Evolutionary conservation across 2,888 invertebrate genomes (phyloP), one percentile per base, ranked within the genome.

Genomic region (Phorcus lineatus): DNA sequence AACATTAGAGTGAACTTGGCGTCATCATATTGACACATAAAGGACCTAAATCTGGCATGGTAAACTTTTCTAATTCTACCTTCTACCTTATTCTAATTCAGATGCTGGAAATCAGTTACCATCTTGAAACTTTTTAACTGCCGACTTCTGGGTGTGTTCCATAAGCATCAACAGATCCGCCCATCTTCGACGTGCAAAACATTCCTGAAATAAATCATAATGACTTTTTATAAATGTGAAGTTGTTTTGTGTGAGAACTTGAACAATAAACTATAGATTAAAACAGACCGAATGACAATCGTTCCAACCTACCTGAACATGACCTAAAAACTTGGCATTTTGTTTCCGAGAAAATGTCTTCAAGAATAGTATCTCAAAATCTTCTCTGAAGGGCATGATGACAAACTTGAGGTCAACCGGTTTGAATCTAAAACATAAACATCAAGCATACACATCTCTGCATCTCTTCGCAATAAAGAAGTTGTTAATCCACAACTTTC

Each of bases 371-470:
- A 95, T 92, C 91, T 98, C 96, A 92, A 98, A 99, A 89, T 97
- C 96, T 54, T 95, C 95, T 88, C 95, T 95, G 62, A 99, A 94
- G 0, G 98, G 98, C 75, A 95, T 94, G 36, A 99, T 95, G 0
- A 98, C 94, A 88, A 96, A 96, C 90, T 96, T 96, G 16, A 98
- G 93, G 92, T 99, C 98, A 0, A 99, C 97, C 0, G 99, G 99
- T 93, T 99, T 99, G 91, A 97, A 95, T 86, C 95, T 93, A 87
- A 19, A 79, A 47, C 47, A 47, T 9, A 62, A 19, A 62, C 28
- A 28, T 62, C 7, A 4, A 57, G n/a, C n/a, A n/a, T n/a, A n/a
- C n/a, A n/a, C n/a, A n/a, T n/a, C n/a, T n/a, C n/a, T n/a, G n/a
- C n/a, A n/a, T n/a, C n/a, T n/a, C n/a, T n/a, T n/a, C n/a, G n/a